Base-by-base conservation (phyloP, 2,113 vertebrate genomes). In the Pachycephala philippinensis region DNA sequence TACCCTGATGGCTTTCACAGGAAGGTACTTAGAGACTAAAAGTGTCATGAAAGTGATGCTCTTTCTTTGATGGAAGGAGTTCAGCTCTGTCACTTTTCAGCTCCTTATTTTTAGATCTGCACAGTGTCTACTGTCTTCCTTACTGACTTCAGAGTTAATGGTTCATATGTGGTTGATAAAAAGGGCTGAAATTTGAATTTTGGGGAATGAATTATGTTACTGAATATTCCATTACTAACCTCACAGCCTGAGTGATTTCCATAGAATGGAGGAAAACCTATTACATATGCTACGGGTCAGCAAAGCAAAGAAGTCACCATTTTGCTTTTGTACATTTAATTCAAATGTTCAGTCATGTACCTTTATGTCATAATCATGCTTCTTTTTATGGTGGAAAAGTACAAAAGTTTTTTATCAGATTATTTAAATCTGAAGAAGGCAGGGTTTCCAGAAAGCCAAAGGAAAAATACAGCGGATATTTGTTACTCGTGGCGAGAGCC, bases 81-180 rank as follows among this genome's bases (percentile, higher is more conserved):
- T 97, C 94, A 96, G 93, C 89, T 91, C 92, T 95, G 75, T 93
- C 95, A 96, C 82, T 96, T 96, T 94, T 97, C 95, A 94, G 63
- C 64, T 90, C 82, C 82, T 96, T 95, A 96, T 97, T 95, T 97
- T 97, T 97, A 97, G 91, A 96, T 93, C 70, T 68, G 84, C 94
- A 79, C 52, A 91, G 66, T 95, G 63, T 96, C 84, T 96, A 77
- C 95, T 95, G 69, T 94, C 91, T 96, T 93, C 49, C 88, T 84
- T 86, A 94, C 95, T 93, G 89, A 96, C 91, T 96, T 96, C 90
- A 94, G 61, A 82, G 74, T 97, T 95, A 96, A 96, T 95, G 60
- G 90, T 95, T 95, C 88, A 37, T 93, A 69, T 90, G 59, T 91
- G 82, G 90, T 90, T 97, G 93, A 74, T 95, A 89, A 90, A 96